phyloP scores from a whole-genome alignment of 2,113 vertebrate genomes.

The Myrmecobius fasciatus region DNA sequence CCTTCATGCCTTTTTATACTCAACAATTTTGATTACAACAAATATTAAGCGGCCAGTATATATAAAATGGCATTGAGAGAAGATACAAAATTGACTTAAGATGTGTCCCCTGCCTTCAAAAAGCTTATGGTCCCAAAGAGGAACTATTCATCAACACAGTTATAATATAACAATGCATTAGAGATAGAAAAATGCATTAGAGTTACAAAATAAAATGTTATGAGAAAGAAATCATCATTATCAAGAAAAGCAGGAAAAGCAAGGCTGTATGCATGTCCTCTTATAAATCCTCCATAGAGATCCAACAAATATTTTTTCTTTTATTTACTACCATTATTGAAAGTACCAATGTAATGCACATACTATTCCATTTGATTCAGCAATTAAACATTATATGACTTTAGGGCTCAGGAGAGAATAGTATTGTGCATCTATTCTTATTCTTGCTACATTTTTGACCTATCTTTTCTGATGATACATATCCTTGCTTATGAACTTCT shows the following conservation, averaged over 20 bases:
- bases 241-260: no score
- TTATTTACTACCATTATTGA: not conserved
- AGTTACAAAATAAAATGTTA: no score
- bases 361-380: not conserved
- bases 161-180: no score
- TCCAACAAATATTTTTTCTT: not conserved
- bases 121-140: no score
- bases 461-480: not conserved
- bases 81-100: no score
- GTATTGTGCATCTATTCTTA: not conserved
- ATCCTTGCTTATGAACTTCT: not conserved
- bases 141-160: no score
- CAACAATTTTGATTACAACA: no score
- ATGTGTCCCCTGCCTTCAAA: no score
- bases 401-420: not conserved
- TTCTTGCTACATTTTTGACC: not conserved
- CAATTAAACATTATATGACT: not conserved
- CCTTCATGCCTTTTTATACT: no score
- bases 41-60: not conserved
- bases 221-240: no score
- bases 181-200: no score
- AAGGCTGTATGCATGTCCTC: not conserved
- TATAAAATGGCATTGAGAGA: no score
- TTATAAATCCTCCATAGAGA: not conserved
- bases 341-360: not conserved